Base-by-base conservation (phyloP, 2,888 invertebrate species). In the Lucinisca nassula region DNA sequence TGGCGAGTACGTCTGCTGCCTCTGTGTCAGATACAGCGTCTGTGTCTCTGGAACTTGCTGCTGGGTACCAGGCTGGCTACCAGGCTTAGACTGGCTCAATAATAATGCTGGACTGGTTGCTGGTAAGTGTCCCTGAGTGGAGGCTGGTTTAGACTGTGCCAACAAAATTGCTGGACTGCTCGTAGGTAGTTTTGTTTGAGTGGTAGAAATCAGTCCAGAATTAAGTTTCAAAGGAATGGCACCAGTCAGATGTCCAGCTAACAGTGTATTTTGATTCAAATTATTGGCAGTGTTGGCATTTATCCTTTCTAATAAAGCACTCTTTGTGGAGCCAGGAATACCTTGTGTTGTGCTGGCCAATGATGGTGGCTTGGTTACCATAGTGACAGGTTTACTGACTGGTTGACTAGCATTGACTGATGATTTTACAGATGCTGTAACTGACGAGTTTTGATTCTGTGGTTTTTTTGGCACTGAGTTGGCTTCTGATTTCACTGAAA, bases 1-100 rank as follows among this genome's bases (percentile, higher is more conserved):
- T 14, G 98, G 98, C 90, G 97, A 96, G 72, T 97, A 84, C 21
- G 87, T 92, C 85, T 92, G 92, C 80, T 93, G 92, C 72, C 91
- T 83, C 58, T 90, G 88, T 3, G 92, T 92, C 83, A 92, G 83
- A 67, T 91, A 88, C 83, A 92, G 77, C 24, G 90, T 85, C 78
- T 89, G 88, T 45, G 90, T 89, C 61, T 91, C 90, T 21, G 87
- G 82, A 21, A 51, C 77, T 14, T 70, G n/a, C 37, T 79, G 61
- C 30, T 37, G 70, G 17, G 35, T 51, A 10, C 40, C 37, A 1
- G 74, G 8, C 38, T 82, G 81, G 37, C 76, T 32, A 76, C 58
- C 78, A 55, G 45, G 21, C 45, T 45, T 77, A 6, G 78, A 51
- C 75, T 82, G 85, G 77, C 55, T 77, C 51, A 37, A 67, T 4